Base-by-base conservation (phyloP, 2,113 vertebrate genomes). In the Miniopterus natalensis region DNA sequence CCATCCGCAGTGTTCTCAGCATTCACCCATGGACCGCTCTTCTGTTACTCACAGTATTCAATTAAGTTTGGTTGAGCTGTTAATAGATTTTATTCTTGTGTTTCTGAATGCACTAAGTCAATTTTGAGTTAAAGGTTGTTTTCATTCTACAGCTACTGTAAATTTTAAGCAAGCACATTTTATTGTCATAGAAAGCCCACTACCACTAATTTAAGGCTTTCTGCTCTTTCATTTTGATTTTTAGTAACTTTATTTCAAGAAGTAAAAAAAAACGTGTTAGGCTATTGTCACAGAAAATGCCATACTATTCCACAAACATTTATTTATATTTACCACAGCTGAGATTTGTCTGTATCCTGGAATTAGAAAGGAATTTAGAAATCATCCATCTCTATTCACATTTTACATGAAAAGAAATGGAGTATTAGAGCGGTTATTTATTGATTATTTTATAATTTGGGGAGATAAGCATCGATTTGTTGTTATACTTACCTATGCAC, bases 121-220 rank as follows among this genome's bases (percentile, higher is more conserved):
- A n/a, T 77, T 93, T 91, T 75, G 45, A 97, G 73, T 70, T 59
- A 88, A 92, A 66, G 27, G 31, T 71, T 92, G 49, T 95, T 95
- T 93, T 83, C 25, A 61, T 95, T 88, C 55, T 49, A 47, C 3
- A 57, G 5, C 29, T 66, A 47, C 66, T 90, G 17, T 57, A 74
- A 63, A 81, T 92, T 92, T 84, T 53, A 75, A 93, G 89, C 51
- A 85, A 95, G 65, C 42, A 70, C n/a, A 23, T 55, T 57, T 77
- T 55, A 79, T 70, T 61, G n/a, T 87, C 59, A 77, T 42, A 47
- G 40, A 68, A 94, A 27, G 49, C 12, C 57, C 5, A 61, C 27
- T 61, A 40, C 49, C 53, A 53, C 51, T 94, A 40, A 88, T n/a
- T 61, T 17, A 93, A 92, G 74, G 8, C 25, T 70, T 79, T 53